These are phyloP conservation scores for Acanthosepion pharaonis DNA, from an alignment of 2,888 invertebrate species.

Conservation along the genomic window DNA sequence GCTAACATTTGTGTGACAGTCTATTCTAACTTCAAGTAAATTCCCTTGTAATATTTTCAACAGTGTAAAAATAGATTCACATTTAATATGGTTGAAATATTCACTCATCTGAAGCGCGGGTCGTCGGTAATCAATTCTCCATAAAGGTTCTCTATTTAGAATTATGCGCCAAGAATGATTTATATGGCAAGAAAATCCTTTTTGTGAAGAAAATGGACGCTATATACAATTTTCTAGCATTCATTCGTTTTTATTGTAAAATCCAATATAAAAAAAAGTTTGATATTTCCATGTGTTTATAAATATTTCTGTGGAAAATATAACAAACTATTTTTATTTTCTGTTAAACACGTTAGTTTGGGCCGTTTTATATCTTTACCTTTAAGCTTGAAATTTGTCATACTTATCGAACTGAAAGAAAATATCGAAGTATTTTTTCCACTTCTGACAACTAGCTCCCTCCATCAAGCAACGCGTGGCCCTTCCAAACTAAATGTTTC, in stretches of 20 bases:
- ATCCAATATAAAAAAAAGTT: neutral
- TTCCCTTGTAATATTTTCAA: too few species aligned
- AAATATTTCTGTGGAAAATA: neutral
- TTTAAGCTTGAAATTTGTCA: constrained; percentile 1
- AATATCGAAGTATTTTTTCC: neutral
- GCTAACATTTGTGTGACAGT: too few species aligned
- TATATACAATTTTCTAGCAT: neutral
- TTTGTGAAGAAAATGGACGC: neutral
- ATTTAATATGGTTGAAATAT: too few species aligned
- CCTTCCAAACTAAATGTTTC: neutral
- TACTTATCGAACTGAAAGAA: neutral
- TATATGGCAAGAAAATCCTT: too few species aligned
- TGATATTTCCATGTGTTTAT: neutral
- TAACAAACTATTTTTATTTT: neutral
- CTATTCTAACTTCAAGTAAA: too few species aligned
- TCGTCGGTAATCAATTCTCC: too few species aligned
- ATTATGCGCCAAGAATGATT: too few species aligned
- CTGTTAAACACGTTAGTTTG: neutral
- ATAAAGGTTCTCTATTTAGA: too few species aligned
- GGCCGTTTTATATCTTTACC: neutral
- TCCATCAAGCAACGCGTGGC: neutral
- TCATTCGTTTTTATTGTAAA: neutral
- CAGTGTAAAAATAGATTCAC: too few species aligned
- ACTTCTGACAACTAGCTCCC: neutral
- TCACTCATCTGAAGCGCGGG: too few species aligned